Percentiles rank a stretch among this genome's conserved stretches.
Conservation (phyloP, 2,888 invertebrate genomes). For the Machimus atricapillus region DNA sequence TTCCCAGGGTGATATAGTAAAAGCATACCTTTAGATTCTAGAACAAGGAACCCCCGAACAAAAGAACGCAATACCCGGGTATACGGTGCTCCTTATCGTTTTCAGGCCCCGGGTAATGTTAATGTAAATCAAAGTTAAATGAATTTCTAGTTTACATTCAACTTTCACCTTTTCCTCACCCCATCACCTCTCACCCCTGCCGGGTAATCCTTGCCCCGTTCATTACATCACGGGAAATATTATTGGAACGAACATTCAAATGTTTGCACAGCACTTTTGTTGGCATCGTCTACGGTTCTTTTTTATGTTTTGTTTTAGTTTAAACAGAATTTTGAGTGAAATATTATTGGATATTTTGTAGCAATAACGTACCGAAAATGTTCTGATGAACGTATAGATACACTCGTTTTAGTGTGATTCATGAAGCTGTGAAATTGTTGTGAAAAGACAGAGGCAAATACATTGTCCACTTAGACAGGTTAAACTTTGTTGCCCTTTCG, state of each 20-base stretch:
- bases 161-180: background rate
- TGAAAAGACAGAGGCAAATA: background rate
- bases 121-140: background rate
- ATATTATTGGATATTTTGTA: background rate
- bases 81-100: background rate
- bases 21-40: background rate
- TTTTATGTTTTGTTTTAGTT: background rate
- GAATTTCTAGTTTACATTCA: background rate
- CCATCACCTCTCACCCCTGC: background rate
- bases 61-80: background rate
- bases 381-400: background rate
- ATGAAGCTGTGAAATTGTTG: background rate
- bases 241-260: background rate
- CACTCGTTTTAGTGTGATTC: background rate
- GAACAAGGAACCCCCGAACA: background rate
- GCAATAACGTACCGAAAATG: background rate
- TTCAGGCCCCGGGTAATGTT: background rate
- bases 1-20: background rate
- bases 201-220: background rate
- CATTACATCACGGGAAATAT: background rate
- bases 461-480: background rate
- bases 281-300: background rate
- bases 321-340: background rate
- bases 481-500: background rate
- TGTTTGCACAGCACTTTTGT: background rate